Evolutionary conservation across 2,888 invertebrate species (phyloP).

Genomic region (Silvanus unidentatus): DNA sequence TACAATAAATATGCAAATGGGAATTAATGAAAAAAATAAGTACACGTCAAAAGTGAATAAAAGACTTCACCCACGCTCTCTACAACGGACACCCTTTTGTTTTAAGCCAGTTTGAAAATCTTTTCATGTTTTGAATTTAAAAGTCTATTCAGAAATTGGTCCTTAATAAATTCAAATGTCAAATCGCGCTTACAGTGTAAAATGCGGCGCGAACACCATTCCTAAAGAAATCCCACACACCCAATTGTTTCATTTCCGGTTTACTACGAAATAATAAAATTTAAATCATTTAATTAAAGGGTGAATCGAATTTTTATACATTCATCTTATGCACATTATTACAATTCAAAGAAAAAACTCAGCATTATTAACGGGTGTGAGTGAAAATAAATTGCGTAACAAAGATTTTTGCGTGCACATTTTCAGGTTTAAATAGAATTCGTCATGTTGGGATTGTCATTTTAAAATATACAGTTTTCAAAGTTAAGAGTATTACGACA

Average conservation of each 20-base stretch:
- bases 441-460: slow-evolving; percentile 1
- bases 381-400: no score
- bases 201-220: slow-evolving; percentile 19
- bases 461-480: slow-evolving; percentile 4
- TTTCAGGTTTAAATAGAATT: no score
- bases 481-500: no score
- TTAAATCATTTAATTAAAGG: no score
- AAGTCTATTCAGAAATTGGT: slow-evolving; percentile 21
- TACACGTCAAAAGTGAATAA: no score
- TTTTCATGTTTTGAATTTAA: slow-evolving; percentile 15
- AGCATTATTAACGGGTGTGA: no score
- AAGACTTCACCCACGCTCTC: no score
- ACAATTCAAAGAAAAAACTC: no score
- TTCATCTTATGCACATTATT: no score
- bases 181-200: slow-evolving; percentile 21
- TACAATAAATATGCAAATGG: not conserved
- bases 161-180: slow-evolving; percentile 21
- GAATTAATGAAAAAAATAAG: not conserved
- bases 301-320: no score
- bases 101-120: slow-evolving; percentile 26
- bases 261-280: no score
- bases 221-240: slow-evolving; percentile 13
- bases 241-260: slow-evolving; percentile 15
- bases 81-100: slow-evolving; percentile 24
- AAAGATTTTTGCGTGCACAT: no score